Evolutionary conservation across 2,797 vertebrate species (phyloP).

Genomic region (Eospalax fontanierii): DNA sequence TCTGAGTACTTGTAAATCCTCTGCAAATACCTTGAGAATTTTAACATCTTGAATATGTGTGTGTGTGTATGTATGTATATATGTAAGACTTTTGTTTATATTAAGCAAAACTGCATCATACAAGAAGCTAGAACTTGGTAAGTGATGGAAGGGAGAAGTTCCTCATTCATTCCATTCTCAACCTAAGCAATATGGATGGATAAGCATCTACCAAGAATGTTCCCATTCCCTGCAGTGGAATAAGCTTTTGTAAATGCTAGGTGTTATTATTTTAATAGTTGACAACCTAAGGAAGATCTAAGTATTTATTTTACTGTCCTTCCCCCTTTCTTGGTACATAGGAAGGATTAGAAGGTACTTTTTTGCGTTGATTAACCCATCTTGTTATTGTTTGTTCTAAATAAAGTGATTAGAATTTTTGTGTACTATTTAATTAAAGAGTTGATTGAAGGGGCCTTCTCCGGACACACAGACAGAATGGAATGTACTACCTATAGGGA

Average conservation of each 20-base stretch:
- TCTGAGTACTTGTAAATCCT: constrained; percentile 12
- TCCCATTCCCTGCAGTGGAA: constrained; percentile 43
- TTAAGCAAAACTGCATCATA: constrained; percentile 59
- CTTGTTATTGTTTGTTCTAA: constrained; percentile 76
- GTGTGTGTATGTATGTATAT: constrained; percentile 56
- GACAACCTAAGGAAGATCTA: constrained; percentile 67
- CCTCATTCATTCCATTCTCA: constrained; percentile 54
- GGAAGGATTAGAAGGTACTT: constrained; percentile 44
- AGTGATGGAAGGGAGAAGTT: constrained; percentile 53
- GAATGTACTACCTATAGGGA: constrained; percentile 27
- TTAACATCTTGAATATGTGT: constrained; percentile 56
- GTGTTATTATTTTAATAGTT: constrained; percentile 80
- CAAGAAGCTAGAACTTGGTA: constrained; percentile 36
- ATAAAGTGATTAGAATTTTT: constrained; percentile 81
- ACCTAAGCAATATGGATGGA: constrained; percentile 72
- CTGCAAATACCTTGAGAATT: constrained; percentile 56
- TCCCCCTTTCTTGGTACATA: constrained; percentile 54
- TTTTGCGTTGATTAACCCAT: constrained; percentile 75
- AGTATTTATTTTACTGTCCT: constrained; percentile 85
- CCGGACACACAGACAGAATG: not conserved
- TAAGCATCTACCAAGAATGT: constrained; percentile 74
- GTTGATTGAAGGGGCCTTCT: not conserved
- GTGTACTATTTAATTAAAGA: constrained; percentile 70
- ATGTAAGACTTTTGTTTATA: constrained; percentile 71
- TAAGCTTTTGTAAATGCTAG: constrained; percentile 66